Base-by-base conservation (phyloP, 2,888 invertebrate species). In the Papilio elwesi region DNA sequence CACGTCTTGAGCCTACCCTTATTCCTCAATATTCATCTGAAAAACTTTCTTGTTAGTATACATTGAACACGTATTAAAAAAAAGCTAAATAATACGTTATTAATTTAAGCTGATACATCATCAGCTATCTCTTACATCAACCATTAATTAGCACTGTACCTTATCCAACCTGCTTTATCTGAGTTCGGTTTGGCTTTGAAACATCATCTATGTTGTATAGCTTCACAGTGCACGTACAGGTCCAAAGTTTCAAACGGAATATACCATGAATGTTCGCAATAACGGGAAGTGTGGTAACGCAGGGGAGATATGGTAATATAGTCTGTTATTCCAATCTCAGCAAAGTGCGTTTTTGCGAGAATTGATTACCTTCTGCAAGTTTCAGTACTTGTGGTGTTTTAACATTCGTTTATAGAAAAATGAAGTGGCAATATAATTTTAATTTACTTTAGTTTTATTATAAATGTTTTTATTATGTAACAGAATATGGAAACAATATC, bases 191-290 rank as follows among this genome's bases (percentile, higher is more conserved):
- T 72, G 48, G 38, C 48, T 53, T 52, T 26, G 12, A 65, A 51
- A 26, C 63, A 36, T 62, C 48, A 53, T 72, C 10, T 68, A 53
- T 72, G 65, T 49, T 69, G 59, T 65, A 64, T 51, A 69, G 51
- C 43, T 47, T 53, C 62, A 70, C 59, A 66, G 38, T 70, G 59
- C 15, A 16, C 52, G 26, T 43, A 11, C 53, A 52, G 57, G 59
- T 59, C 66, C 66, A 69, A 73, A 70, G 47, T 70, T 70, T 48
- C 73, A 73, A 73, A 73, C 66, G 51, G 69, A 73, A 73, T 73
- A 73, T 73, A 62, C 48, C 52, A 73, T 68, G 66, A 69, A 66
- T 53, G 53, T 53, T 48, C 59, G 69, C 70, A 73, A 66, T 73
- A 70, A 70, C 69, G 69, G 70, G 66, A 73, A 66, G 70, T 70